A percentile compares a stretch with the other conserved stretches of the same genome.
phyloP scores from a whole-genome alignment of 2,888 invertebrate species.

The Apamea sordens region DNA sequence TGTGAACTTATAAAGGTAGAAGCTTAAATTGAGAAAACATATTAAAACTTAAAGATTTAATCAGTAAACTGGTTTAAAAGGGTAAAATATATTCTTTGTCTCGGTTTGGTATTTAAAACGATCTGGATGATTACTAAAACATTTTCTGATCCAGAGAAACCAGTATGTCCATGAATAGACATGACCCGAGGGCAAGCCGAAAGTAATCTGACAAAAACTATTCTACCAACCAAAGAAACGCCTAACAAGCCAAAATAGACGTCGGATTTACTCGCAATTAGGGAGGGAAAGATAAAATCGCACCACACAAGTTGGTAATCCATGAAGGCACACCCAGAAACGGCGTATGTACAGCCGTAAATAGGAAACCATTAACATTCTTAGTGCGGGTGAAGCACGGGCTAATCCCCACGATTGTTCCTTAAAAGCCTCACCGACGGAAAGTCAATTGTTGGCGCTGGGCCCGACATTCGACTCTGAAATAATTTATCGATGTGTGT shows the following conservation, averaged over 20 bases:
- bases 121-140: background rate
- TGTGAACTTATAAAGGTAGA: constrained; percentile 31
- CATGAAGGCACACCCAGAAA: constrained; percentile 61
- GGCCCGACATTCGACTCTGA: constrained; percentile 56
- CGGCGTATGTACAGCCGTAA: constrained; percentile 58
- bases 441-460: constrained; percentile 74
- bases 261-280: constrained; percentile 49
- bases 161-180: background rate
- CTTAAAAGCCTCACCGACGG: constrained; percentile 75
- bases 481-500: constrained; percentile 53
- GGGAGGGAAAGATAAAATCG: constrained; percentile 56
- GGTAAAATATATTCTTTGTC: background rate
- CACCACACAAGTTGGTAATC: constrained; percentile 59
- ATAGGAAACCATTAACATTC: constrained; percentile 76
- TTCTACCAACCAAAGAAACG: constrained; percentile 30
- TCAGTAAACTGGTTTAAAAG: constrained; percentile 16
- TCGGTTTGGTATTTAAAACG: background rate
- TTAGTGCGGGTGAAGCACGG: constrained; percentile 65
- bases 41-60: constrained; percentile 21
- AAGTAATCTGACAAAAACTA: constrained; percentile 14
- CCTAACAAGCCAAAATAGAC: constrained; percentile 29
- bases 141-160: constrained; percentile 11
- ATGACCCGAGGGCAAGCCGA: background rate
- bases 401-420: constrained; percentile 78
- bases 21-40: constrained; percentile 17